Evolutionary conservation across 1,140 invertebrate genomes (phyloP).

Genomic region (Drosophila tropicalis): DNA sequence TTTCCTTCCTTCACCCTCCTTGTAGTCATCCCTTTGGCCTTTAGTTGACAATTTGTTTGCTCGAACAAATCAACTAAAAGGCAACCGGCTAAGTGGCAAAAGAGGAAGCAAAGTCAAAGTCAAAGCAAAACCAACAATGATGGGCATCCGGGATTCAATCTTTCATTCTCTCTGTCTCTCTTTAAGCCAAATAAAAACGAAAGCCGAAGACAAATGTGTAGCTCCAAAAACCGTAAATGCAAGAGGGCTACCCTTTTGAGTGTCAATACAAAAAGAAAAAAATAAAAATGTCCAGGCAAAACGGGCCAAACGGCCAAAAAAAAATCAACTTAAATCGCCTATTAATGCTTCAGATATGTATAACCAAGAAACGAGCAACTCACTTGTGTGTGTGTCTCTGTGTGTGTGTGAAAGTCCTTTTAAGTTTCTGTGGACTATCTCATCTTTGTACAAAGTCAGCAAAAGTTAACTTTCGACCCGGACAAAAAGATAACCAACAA

Average conservation of each 20-base stretch:
- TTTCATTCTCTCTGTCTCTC: slow-evolving; percentile 1
- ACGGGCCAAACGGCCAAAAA: slow-evolving; percentile 62
- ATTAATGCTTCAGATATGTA: slow-evolving; percentile 61
- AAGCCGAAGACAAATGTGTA: slow-evolving; percentile 29
- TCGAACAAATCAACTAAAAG: slow-evolving; percentile 74
- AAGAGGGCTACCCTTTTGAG: not conserved
- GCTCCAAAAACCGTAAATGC: not conserved
- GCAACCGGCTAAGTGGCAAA: slow-evolving; percentile 59
- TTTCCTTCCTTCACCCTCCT: not conserved
- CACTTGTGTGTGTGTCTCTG: not conserved
- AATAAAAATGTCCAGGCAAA: slow-evolving; percentile 38
- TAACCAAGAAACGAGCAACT: slow-evolving; percentile 6
- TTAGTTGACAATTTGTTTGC: slow-evolving; percentile 77
- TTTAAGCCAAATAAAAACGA: slow-evolving; percentile 39
- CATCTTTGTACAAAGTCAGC: slow-evolving; percentile 59
- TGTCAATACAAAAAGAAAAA: slow-evolving; percentile 61
- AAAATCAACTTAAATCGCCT: slow-evolving; percentile 77
- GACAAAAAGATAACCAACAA: slow-evolving; percentile 5
- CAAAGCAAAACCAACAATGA: slow-evolving; percentile 57
- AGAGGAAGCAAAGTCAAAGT: slow-evolving; percentile 32
- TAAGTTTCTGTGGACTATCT: slow-evolving; percentile 38
- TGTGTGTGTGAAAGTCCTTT: slow-evolving; percentile 18
- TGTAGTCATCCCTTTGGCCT: slow-evolving; percentile 32
- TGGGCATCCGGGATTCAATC: slow-evolving; percentile 45
- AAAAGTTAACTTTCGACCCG: slow-evolving; percentile 57